Percentiles rank a stretch among this genome's conserved stretches.
These are phyloP conservation scores for Drosophila orosa DNA, from an alignment of 1,140 invertebrate genomes.

Conservation along the genomic window DNA sequence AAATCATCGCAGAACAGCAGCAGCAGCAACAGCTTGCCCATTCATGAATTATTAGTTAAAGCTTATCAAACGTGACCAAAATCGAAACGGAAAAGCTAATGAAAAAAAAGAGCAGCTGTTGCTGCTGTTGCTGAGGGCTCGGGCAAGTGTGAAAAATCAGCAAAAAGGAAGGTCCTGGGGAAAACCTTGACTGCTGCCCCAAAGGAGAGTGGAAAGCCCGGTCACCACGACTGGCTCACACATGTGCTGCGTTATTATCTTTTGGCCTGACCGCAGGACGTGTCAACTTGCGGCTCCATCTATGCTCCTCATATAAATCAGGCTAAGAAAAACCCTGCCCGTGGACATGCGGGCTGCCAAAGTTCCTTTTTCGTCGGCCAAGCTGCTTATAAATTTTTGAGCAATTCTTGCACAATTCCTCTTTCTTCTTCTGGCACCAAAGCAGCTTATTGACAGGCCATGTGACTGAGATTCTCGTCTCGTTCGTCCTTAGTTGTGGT, in stretches of 20 bases:
- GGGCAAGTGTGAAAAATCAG: constrained; percentile 72
- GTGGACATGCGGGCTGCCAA: constrained; percentile 17
- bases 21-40: constrained; percentile 70
- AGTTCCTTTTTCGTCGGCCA: constrained; percentile 38
- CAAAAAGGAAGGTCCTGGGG: constrained; percentile 36
- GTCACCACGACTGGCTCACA: constrained; percentile 22
- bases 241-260: constrained; percentile 68
- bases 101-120: constrained; percentile 43
- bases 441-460: constrained; percentile 65
- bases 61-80: constrained; percentile 81
- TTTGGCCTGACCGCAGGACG: constrained; percentile 72
- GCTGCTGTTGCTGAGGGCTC: constrained; percentile 53
- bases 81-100: constrained; percentile 68
- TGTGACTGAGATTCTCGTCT: constrained; percentile 17
- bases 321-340: constrained; percentile 43
- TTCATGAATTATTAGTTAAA: constrained; percentile 79
- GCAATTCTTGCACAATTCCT: constrained; percentile 22
- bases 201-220: constrained; percentile 24
- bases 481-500: constrained; percentile 62
- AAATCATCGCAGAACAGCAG: constrained; percentile 61
- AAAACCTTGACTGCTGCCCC: constrained; percentile 36
- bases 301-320: constrained; percentile 65
- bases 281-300: constrained; percentile 62
- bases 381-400: constrained; percentile 69
- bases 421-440: constrained; percentile 2